phyloP scores from a whole-genome alignment of 2,113 vertebrate species.

The Proterorhinus semilunaris region DNA sequence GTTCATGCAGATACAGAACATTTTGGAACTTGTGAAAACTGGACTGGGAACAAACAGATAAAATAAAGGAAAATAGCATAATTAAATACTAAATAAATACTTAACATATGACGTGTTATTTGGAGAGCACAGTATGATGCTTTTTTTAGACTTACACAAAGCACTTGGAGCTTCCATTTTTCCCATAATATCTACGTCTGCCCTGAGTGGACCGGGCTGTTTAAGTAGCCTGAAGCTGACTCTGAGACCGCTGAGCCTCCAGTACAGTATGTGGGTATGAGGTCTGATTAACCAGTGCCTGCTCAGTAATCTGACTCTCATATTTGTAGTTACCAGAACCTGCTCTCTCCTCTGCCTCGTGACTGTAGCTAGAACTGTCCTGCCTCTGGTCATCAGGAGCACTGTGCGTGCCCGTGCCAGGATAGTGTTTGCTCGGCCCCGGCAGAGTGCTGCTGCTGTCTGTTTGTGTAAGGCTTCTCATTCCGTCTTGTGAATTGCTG shows the following conservation, averaged over 20 bases:
- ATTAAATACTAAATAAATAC: neutral
- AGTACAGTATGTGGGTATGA: slow-evolving; percentile 16
- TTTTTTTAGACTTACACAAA: neutral
- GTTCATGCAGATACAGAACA: slow-evolving; percentile 21
- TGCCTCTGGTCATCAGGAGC: slow-evolving; percentile 10
- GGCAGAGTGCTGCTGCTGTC: slow-evolving; percentile 33
- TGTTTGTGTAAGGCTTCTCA: slow-evolving; percentile 23
- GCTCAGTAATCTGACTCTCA: slow-evolving; percentile 51
- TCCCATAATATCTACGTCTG: slow-evolving; percentile 13
- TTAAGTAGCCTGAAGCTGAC: slow-evolving; percentile 12
- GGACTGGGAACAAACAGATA: neutral
- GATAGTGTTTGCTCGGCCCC: slow-evolving; percentile 15
- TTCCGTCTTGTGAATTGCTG: slow-evolving; percentile 38
- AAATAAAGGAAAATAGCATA: slow-evolving; percentile 6
- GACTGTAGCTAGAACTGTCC: slow-evolving; percentile 26
- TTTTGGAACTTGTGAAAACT: slow-evolving; percentile 5
- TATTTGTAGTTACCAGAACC: slow-evolving; percentile 31
- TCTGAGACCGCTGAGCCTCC: slow-evolving; percentile 24
- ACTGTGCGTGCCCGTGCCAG: slow-evolving; percentile 15
- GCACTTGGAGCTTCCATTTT: neutral
- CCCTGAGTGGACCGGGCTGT: slow-evolving; percentile 10
- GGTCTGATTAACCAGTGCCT: slow-evolving; percentile 23
- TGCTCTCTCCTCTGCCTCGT: slow-evolving; percentile 15
- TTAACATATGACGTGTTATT: slow-evolving; percentile 2
- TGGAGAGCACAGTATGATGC: neutral